These are phyloP conservation scores for Horisme vitalbata DNA, from an alignment of 2,888 invertebrate species.

Conservation along the genomic window DNA sequence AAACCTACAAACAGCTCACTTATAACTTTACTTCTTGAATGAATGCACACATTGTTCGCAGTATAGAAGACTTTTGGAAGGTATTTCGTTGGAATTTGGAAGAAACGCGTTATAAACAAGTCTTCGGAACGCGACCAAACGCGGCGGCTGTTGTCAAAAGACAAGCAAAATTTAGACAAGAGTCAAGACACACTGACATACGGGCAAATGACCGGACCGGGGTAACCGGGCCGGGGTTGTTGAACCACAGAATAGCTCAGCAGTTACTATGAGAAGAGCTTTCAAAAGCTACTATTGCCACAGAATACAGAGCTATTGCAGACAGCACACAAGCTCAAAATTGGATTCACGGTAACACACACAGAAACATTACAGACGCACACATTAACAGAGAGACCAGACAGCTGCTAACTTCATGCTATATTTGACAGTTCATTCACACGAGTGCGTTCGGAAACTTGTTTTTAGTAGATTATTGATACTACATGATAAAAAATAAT, in stretches of 20 bases:
- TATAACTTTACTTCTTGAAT: slow-evolving; percentile 28
- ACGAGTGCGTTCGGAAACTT: slow-evolving; percentile 46
- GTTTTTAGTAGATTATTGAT: too few species aligned
- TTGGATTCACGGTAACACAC: slow-evolving; percentile 55
- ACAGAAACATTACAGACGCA: slow-evolving; percentile 39
- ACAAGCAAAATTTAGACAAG: slow-evolving; percentile 37
- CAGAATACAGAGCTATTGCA: slow-evolving; percentile 30
- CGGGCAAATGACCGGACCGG: slow-evolving; percentile 32
- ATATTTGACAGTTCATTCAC: slow-evolving; percentile 78
- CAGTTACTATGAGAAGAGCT: slow-evolving; percentile 36
- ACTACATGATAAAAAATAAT: too few species aligned
- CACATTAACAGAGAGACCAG: slow-evolving; percentile 50
- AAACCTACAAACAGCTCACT: slow-evolving; percentile 33
- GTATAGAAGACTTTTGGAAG: slow-evolving; percentile 45
- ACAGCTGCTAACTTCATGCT: slow-evolving; percentile 70
- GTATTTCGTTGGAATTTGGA: slow-evolving; percentile 46
- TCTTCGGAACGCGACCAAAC: slow-evolving; percentile 41
- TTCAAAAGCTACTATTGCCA: too few species aligned
- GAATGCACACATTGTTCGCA: slow-evolving; percentile 46
- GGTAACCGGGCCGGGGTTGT: slow-evolving; percentile 18
- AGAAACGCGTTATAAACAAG: slow-evolving; percentile 48
- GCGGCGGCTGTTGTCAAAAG: slow-evolving; percentile 42
- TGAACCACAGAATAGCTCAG: slow-evolving; percentile 12
- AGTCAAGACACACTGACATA: too few species aligned
- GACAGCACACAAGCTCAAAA: slow-evolving; percentile 28